Base-by-base conservation (phyloP, 2,113 vertebrate genomes). In the Ciconia stormi region DNA sequence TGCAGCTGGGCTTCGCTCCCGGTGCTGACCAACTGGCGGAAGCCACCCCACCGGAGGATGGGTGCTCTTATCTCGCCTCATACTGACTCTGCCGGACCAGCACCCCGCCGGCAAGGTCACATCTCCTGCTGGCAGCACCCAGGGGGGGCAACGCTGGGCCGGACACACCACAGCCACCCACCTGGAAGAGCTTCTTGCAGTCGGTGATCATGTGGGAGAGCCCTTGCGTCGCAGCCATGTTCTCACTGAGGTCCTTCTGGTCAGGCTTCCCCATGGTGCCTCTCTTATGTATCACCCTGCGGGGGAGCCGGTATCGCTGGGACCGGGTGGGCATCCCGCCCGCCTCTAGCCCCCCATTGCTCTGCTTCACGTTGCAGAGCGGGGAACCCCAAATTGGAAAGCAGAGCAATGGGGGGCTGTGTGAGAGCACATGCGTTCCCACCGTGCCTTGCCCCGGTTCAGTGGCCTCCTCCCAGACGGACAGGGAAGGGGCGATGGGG, bases 121-220 rank as follows among this genome's bases (percentile, higher is more conserved):
- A 29, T 17, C 26, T 56, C 34, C 53, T 1, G 0, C 1, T 15
- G 25, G 71, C 72, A 73, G 47, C 12, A 1, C 32, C 55, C 4
- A 0, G 18, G 11, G 38, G 56, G 2, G n/a, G 13, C 30, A 50
- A 27, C 0, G 0, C 32, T 4, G 5, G 11, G 30, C 87, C n/a
- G 21, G 46, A 36, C 19, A 29, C 10, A 3, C 34, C 6, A 2
- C 3, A 79, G 52, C 65, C 50, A 91, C 97, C 83, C 78, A 99
- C 98, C 98, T 99, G 98, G 90, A 99, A 99, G n/a, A 99, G 98
- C 84, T 99, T 99, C 97, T 99, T 99, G 97, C 99, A 99, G 94
- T 99, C 98, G 0, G 96, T 97, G 93, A 99, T 99, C 98, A 99
- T 99, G 93, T 99, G 98, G 82, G 98, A 98, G 10, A 99, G 97